Percentiles rank a stretch among this genome's conserved stretches.
Conservation (phyloP, 1,140 invertebrate genomes). For the Propsilocerus akamusi region DNA sequence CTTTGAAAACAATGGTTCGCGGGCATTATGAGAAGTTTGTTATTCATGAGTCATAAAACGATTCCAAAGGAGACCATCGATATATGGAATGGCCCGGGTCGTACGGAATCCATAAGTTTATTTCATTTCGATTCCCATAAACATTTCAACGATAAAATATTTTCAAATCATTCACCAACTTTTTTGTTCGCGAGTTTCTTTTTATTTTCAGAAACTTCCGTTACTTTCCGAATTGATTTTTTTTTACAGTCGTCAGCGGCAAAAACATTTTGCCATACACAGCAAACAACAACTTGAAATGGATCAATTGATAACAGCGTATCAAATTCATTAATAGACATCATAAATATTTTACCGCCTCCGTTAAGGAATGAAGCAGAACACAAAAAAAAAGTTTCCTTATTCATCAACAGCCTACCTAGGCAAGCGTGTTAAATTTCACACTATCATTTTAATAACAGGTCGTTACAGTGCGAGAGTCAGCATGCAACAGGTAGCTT, state of each 20-base stretch:
- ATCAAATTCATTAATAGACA: neutral
- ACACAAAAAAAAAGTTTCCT: no score
- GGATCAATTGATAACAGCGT: neutral
- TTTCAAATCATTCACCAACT: no score
- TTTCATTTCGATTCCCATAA: no score
- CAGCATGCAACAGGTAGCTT: neutral
- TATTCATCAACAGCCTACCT: neutral
- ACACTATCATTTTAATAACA: slow-evolving; percentile 3
- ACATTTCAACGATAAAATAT: no score
- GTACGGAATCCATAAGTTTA: no score
- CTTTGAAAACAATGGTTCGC: neutral
- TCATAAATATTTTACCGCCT: neutral
- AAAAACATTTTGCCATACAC: neutral
- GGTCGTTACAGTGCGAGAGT: neutral
- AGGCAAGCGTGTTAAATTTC: neutral
- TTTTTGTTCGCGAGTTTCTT: no score
- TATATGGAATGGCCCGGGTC: no score
- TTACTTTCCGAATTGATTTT: neutral
- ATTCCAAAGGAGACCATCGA: no score
- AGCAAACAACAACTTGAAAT: neutral
- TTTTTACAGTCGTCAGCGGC: no score
- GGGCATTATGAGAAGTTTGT: neutral
- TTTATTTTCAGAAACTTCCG: neutral
- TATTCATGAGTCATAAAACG: slow-evolving; percentile 2
- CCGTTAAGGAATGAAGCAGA: neutral